phyloP scores from a whole-genome alignment of 2,113 vertebrate species.

The Elephantulus edwardii region DNA sequence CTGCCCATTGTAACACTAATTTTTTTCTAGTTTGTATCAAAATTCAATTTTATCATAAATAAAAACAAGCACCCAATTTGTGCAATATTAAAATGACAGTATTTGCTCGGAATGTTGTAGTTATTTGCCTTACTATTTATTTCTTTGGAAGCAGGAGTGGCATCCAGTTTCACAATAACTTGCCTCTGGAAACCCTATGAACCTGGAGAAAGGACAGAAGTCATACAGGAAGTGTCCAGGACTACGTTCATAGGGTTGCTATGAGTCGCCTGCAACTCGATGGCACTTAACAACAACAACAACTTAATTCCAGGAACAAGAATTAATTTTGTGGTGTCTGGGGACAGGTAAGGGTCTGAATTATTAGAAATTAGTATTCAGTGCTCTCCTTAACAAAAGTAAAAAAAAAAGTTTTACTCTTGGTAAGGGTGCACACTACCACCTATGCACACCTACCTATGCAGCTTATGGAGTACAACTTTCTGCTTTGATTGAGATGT shows the following conservation, averaged over 20 bases:
- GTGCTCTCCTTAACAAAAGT: neutral
- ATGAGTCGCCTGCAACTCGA: too few species aligned
- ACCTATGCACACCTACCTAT: neutral
- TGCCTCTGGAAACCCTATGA: too few species aligned
- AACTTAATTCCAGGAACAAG: neutral
- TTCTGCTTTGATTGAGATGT: neutral
- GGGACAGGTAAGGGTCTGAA: neutral
- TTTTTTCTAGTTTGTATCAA: neutral
- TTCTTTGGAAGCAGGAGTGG: too few species aligned
- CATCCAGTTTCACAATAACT: too few species aligned
- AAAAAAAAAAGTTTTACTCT: too few species aligned
- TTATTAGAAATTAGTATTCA: neutral
- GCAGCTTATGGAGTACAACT: neutral
- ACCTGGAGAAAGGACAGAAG: too few species aligned
- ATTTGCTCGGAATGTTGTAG: neutral
- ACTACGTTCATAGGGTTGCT: too few species aligned
- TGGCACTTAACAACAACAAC: too few species aligned
- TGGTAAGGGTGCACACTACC: neutral
- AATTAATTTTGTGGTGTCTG: neutral
- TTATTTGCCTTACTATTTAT: neutral
- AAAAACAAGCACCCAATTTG: slow-evolving; percentile 11
- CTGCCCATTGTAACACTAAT: neutral
- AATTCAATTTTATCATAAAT: neutral
- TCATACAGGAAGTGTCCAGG: too few species aligned
- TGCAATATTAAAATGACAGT: slow-evolving; percentile 4